Evolutionary conservation across 2,888 invertebrate species (phyloP), one percentile per base, ranked within the genome.

Genomic region (Trichopria drosophilae): DNA sequence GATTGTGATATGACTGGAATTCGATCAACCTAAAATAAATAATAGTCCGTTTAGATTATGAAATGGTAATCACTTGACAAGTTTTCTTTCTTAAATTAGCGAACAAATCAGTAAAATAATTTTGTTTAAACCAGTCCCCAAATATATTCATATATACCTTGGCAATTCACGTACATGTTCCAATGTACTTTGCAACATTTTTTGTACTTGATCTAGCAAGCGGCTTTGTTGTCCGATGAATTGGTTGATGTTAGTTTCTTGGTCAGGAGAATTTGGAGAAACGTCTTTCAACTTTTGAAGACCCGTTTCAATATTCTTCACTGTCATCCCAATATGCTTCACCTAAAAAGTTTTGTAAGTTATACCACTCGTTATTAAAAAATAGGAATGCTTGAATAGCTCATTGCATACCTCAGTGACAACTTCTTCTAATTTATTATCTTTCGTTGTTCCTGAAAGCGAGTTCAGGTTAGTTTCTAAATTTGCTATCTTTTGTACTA

Each of bases 1-100:
- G 77, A 69, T 88, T 88, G 54, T 82, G 80, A 23, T 82, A 67
- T 9, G 76, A 73, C 48, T 81, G 78, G 1, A 87, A 71, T 51
- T 85, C 83, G 0, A 72, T 60, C 9, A 57, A 45, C 18, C 74
- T 74, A 39, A n/a, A 61, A 51, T 19, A 45, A 34, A 13, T 34
- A 19, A 18, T 16, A n/a, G 24, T 22, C 45, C 40, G 35, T 20
- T 22, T 13, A 12, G 23, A 9, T 18, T 20, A 43, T 12, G 5
- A 26, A n/a, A 42, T 34, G 28, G 15, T 10, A 18, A 10, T 12
- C 16, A 20, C 9, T 10, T 13, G 6, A 10, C 10, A 35, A 6
- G 1, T 18, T 35, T 19, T 18, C 7, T 2, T 7, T 3, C n/a
- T n/a, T n/a, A n/a, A n/a, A n/a, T n/a, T n/a, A n/a, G n/a, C n/a